Conservation (phyloP, 2,113 vertebrate species). For the Amazona vittata region DNA sequence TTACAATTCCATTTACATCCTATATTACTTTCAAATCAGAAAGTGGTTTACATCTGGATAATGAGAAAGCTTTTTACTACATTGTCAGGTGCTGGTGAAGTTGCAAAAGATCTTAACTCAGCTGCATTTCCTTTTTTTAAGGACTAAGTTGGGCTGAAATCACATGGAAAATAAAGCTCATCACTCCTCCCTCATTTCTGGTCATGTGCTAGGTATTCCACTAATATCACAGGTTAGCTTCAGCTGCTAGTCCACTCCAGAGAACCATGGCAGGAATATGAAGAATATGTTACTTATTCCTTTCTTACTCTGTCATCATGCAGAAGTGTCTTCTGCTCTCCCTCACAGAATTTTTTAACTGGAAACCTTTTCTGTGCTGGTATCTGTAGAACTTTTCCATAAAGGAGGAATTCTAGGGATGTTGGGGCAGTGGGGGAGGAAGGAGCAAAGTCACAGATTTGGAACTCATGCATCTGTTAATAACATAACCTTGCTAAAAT, state of each 20-base stretch:
- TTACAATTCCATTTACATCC: neutral
- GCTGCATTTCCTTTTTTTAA: neutral
- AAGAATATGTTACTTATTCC: neutral
- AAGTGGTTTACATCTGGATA: neutral
- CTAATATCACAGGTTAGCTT: neutral
- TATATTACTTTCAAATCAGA: neutral
- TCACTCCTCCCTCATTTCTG: neutral
- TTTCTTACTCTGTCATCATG: neutral
- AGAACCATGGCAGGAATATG: neutral
- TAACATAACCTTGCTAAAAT: conserved; percentile 62
- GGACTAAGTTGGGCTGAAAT: neutral
- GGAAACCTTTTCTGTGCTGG: neutral
- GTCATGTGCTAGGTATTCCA: neutral
- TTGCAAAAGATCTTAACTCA: neutral
- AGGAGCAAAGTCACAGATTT: conserved; percentile 26
- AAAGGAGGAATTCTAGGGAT: conserved; percentile 25
- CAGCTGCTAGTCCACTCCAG: neutral
- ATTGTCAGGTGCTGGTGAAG: neutral
- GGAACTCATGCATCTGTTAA: conserved; percentile 55
- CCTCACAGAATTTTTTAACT: neutral
- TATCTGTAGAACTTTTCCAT: conserved; percentile 28
- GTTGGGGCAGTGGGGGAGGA: conserved; percentile 19
- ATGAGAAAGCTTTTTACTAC: neutral
- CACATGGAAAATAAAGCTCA: neutral
- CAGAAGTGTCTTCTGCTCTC: neutral